Percentiles rank a stretch among this genome's conserved stretches.
Conservation (phyloP, 1,140 invertebrate genomes). For the Ips nitidus region DNA sequence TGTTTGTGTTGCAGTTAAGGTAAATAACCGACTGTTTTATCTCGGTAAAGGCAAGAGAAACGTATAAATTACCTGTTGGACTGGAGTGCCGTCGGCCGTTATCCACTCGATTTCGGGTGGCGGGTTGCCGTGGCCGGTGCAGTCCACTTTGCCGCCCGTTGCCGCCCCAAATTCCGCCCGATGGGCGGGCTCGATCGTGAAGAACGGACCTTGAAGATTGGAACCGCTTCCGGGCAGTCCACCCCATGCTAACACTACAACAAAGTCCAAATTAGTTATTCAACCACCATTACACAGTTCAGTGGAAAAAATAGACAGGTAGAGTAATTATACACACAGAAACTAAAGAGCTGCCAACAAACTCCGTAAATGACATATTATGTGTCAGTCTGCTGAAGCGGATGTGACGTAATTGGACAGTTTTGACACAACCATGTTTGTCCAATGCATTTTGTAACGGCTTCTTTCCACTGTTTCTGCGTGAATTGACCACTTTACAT, state of each 20-base stretch:
- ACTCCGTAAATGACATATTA: too few relatives aligned
- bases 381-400: too few relatives aligned
- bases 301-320: not conserved
- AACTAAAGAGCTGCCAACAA: too few relatives aligned
- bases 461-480: too few relatives aligned
- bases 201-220: constrained; percentile 76
- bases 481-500: too few relatives aligned
- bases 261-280: not conserved
- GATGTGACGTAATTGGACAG: too few relatives aligned
- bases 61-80: constrained; percentile 44
- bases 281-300: too few relatives aligned
- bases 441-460: too few relatives aligned
- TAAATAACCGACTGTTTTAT: too few relatives aligned
- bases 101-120: constrained; percentile 59
- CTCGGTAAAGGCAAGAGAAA: too few relatives aligned
- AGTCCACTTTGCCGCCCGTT: constrained; percentile 76
- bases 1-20: too few relatives aligned
- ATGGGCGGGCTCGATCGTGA: constrained; percentile 76
- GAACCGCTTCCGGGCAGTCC: constrained; percentile 36
- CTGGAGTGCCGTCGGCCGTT: constrained; percentile 46
- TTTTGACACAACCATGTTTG: too few relatives aligned
- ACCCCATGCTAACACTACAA: constrained; percentile 44
- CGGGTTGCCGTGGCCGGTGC: constrained; percentile 77
- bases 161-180: constrained; percentile 85
- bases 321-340: not conserved